Evolutionary conservation across 2,888 invertebrate genomes (phyloP).

Genomic region (Clusia tigrina): DNA sequence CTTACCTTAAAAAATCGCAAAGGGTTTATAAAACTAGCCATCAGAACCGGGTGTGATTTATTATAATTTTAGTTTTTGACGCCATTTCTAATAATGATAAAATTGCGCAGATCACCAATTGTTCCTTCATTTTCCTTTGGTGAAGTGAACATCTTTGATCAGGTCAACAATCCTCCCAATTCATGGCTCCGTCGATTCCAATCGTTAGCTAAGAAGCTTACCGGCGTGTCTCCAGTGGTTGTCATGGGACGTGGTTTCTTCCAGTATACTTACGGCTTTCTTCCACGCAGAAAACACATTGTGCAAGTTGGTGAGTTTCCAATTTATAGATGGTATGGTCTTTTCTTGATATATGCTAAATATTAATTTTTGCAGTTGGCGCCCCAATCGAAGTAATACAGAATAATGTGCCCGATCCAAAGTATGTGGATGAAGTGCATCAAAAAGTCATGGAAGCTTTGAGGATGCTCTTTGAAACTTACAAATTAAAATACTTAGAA

Average conservation of each 20-base stretch:
- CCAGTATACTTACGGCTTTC: slow-evolving; percentile 87
- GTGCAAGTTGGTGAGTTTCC: slow-evolving; percentile 88
- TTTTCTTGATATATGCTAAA: background rate
- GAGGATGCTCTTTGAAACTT: slow-evolving; percentile 78
- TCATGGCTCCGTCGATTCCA: slow-evolving; percentile 73
- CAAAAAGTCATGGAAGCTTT: slow-evolving; percentile 75
- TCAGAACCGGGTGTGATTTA: slow-evolving; percentile 74
- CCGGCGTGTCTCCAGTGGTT: slow-evolving; percentile 79
- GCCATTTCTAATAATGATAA: too few relatives aligned
- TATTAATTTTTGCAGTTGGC: slow-evolving; percentile 75
- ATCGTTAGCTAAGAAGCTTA: slow-evolving; percentile 71
- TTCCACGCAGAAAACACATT: slow-evolving; percentile 83
- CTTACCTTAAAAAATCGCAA: slow-evolving; percentile 78
- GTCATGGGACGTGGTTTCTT: slow-evolving; percentile 87
- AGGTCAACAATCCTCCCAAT: slow-evolving; percentile 76
- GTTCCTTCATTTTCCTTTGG: slow-evolving; percentile 93
- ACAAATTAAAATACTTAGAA: slow-evolving; percentile 79
- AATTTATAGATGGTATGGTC: too few relatives aligned
- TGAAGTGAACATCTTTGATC: slow-evolving; percentile 85
- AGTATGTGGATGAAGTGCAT: slow-evolving; percentile 81
- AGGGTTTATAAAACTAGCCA: slow-evolving; percentile 79
- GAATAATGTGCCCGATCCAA: slow-evolving; percentile 75
- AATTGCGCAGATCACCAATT: slow-evolving; percentile 72
- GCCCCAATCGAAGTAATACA: slow-evolving; percentile 79
- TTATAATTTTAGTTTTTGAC: slow-evolving; percentile 1